Evolutionary conservation across 2,113 vertebrate species (phyloP), one percentile per base, ranked within the genome.

Genomic region (Myotis yumanensis): DNA sequence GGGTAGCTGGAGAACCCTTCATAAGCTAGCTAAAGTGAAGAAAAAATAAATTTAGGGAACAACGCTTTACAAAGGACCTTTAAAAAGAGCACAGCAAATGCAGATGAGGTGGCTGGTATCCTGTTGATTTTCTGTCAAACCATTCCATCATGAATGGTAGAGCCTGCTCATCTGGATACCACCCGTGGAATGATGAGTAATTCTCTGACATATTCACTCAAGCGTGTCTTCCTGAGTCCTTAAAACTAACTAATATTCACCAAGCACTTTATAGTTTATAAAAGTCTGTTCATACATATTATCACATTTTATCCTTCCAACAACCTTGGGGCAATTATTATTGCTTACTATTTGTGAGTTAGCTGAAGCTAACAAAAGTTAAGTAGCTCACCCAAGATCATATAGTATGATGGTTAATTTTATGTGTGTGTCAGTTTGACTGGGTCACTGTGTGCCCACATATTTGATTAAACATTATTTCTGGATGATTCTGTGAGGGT

Each of bases 221-320:
- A 88, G 25, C 25, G 37, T 85, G 59, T 89, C 80, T 89, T 84
- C 52, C 35, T 59, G 86, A 59, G n/a, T 11, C 69, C 52, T 62
- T 90, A 64, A 92, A 54, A 88, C 25, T 59, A 32, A 80, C 43
- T 52, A 48, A 81, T 89, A 90, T 52, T 86, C 93, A 68, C 93
- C 80, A 77, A 68, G 35, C 9, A 79, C 37, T 79, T 90, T 62
- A 69, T 81, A 73, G 62, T 77, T 85, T 69, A 83, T 92, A 87
- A 95, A 59, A 57, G 22, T 87, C 54, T 88, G 3, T 57, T 90
- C 7, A 10, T 54, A 37, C 32, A 80, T 11, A 90, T 86, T 32
- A 80, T 79, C 62, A 40, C 77, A 72, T 72, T 71, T 91, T 81
- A 48, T 71, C 20, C 76, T 90, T 64, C 48, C 48, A 77, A 92